A percentile compares a stretch with the other conserved stretches of the same genome.
phyloP scores from a whole-genome alignment of 2,797 vertebrate genomes.

The Pseudocheirus occidentalis region DNA sequence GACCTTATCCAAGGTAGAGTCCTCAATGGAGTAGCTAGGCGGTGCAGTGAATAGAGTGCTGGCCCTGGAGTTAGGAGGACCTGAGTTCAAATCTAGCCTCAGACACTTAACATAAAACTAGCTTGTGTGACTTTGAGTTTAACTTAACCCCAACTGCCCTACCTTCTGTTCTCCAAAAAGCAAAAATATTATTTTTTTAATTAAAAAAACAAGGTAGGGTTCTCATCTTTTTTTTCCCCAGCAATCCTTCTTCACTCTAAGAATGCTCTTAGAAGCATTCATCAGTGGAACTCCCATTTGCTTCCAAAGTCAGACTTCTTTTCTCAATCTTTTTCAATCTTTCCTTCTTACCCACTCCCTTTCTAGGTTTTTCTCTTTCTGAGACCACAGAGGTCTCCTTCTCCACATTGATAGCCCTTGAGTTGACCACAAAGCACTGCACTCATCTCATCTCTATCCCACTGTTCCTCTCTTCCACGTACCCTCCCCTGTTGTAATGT shows the following conservation, averaged over 20 bases:
- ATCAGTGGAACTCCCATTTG: background rate
- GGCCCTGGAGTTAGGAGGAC: too few species aligned
- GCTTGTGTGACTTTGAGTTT: too few species aligned
- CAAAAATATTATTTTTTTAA: too few species aligned
- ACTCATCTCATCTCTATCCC: background rate
- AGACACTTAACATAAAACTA: too few species aligned
- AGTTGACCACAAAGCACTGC: background rate
- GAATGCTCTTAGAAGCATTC: background rate
- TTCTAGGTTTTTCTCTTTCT: background rate
- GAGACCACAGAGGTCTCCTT: background rate
- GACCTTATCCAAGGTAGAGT: background rate
- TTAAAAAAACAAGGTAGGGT: too few species aligned
- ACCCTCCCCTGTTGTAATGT: background rate
- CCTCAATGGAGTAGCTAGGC: too few species aligned
- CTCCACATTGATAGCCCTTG: background rate
- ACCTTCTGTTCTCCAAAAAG: too few species aligned
- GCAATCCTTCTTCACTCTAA: background rate
- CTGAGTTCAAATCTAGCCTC: too few species aligned
- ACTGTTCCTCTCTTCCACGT: background rate
- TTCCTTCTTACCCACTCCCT: background rate
- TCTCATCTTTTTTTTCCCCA: too few species aligned
- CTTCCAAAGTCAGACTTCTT: background rate
- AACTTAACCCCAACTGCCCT: too few species aligned
- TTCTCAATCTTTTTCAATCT: background rate
- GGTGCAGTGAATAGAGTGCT: too few species aligned